phyloP scores from a whole-genome alignment of 92 coral and sea anemone genomes.

The Pocillopora meandrina region DNA sequence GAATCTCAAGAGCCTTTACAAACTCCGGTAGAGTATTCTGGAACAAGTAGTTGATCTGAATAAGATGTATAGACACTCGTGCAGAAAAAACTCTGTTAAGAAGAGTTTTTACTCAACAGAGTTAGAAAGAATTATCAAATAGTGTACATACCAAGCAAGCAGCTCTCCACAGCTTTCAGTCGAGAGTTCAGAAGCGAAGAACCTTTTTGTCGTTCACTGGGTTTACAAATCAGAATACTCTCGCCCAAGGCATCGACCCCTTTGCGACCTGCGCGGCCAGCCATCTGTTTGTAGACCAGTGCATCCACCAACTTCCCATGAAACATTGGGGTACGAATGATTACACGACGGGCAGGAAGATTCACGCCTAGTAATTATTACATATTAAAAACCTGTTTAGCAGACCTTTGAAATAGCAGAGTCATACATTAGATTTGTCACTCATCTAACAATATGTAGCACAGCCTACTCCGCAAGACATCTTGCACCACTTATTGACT shows the following conservation, averaged over 20 bases:
- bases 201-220: constrained; percentile 83
- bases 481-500: no score
- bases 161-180: constrained; percentile 92
- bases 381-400: not conserved
- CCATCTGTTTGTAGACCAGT: constrained; percentile 97
- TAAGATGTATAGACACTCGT: no score
- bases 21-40: no score
- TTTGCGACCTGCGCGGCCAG: constrained; percentile 99
- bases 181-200: constrained; percentile 76
- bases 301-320: constrained; percentile 90
- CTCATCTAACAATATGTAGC: no score
- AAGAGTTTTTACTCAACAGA: no score
- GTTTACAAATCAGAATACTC: constrained; percentile 90
- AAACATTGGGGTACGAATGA: constrained; percentile 97
- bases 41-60: no score
- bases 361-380: constrained; percentile 74
- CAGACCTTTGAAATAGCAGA: not conserved
- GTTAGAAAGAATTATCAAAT: no score
- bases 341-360: constrained; percentile 98
- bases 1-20: no score
- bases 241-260: constrained; percentile 97
- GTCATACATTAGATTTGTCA: no score
- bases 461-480: no score
- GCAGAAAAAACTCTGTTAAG: no score
- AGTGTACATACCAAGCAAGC: constrained; percentile 73